Base-by-base conservation (phyloP, 2,113 vertebrate species). In the Crotalus tigris region DNA sequence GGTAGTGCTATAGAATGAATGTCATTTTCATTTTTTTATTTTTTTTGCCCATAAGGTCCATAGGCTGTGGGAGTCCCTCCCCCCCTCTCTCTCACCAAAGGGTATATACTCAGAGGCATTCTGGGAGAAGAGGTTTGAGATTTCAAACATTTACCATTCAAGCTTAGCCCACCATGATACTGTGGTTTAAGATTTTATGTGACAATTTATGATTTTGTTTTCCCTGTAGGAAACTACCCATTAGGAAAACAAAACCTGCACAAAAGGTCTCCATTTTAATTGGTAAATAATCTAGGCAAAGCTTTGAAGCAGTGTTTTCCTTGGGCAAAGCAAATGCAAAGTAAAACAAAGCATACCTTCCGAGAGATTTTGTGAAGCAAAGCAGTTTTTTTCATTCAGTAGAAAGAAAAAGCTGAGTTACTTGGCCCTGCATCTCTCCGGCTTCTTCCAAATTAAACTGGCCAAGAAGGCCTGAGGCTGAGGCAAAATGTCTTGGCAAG, bases 211-310 rank as follows among this genome's bases (percentile, higher is more conserved):
- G 10, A 51, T 51, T n/a, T 88, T 54, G 51, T 54, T 54, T 54
- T n/a, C n/a, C 24, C 86, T n/a, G 92, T 0, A 21, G 24, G 26
- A 61, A 61, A 69, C 10, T 90, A 90, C 44, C 44, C 3, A 81
- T 64, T 29, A 90, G 53, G n/a, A 55, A 85, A 54, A 85, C 21
- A n/a, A 61, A 81, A 39, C 15, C n/a, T 39, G 8, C 6, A 87
- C 8, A 12, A 2, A 5, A 81, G 91, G 4, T 93, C 33, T 92
- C 87, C 46, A 87, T 9, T 93, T 94, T 24, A 57, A n/a, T 86
- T 90, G 59, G 15, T 54, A 88, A 85, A 93, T 90, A 91, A 93
- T 15, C 93, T 46, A 89, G n/a, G 69, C 69, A 81, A 81, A 19
- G 2, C 69, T 81, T 81, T 39, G 69, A 81, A 81, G 69, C 33